Base-by-base conservation (phyloP, 2,888 invertebrate genomes). In the Scaptomyza caliginosa region DNA sequence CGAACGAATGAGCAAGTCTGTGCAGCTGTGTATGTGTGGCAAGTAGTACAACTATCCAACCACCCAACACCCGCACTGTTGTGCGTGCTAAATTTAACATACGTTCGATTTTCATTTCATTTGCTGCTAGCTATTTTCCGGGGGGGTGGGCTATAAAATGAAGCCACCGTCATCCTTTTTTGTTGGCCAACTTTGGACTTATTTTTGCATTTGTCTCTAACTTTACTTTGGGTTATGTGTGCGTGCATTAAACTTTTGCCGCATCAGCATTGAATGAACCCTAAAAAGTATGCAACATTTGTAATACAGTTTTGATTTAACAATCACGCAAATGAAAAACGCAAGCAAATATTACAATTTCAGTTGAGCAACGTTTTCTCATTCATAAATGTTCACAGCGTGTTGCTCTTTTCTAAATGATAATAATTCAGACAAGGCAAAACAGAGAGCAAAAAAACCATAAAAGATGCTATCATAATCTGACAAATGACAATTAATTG, bases 401-500 rank as follows among this genome's bases (percentile, higher is more conserved):
- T 36, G 34, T 51, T 38, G 39, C 32, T 13, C 11, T 17, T 10
- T 28, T 34, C 5, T 13, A 11, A 21, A 40, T 49, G 13, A 43
- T 24, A 0, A 23, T 17, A 28, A 0, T 16, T 56, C 34, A 13
- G 26, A 57, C 48, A 24, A 24, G 51, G 13, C 26, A 10, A 2
- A 8, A 30, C 34, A 10, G 16, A 7, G 10, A 43, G 45, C 45
- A 48, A 39, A 39, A 34, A 17, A 56, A 58, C 45, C 16, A 10
- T 16, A 11, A n/a, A 3, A 28, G 28, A 28, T 45, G 23, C 51
- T 21, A 39, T 54, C 56, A 52, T 46, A 69, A 59, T 64, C 77
- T 66, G 83, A 85, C 86, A 82, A 87, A 87, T 85, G 74, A 77
- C 88, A 87, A 77, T 87, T 85, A 83, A 87, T 82, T 83, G 88